Conservation (phyloP, 1,140 invertebrate genomes). For the Drosophila lini region DNA sequence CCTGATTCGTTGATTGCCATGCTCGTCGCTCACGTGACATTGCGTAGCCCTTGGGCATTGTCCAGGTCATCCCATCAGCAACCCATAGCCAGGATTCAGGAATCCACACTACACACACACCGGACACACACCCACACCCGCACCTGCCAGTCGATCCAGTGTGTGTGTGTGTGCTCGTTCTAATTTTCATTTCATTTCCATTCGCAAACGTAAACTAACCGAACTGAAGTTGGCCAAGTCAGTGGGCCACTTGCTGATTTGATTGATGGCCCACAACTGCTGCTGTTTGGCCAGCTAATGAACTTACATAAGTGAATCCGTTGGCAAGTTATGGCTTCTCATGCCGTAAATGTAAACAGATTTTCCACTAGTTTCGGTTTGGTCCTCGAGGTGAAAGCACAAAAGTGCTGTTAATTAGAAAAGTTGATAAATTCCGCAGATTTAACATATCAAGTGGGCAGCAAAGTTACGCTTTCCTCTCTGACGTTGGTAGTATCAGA, state of each 20-base stretch:
- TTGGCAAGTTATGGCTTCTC: slow-evolving; percentile 64
- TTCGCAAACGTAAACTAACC: slow-evolving; percentile 28
- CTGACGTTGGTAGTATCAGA: slow-evolving; percentile 14
- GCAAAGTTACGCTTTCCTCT: slow-evolving; percentile 11
- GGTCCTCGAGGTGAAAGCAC: background rate
- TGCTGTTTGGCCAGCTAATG: slow-evolving; percentile 54
- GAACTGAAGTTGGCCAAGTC: slow-evolving; percentile 36
- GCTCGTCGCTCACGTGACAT: slow-evolving; percentile 58
- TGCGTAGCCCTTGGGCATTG: slow-evolving; percentile 55
- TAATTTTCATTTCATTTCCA: slow-evolving; percentile 80
- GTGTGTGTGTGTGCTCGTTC: slow-evolving; percentile 48
- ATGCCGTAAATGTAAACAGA: slow-evolving; percentile 37
- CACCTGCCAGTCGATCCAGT: slow-evolving; percentile 8
- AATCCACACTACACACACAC: slow-evolving; percentile 1
- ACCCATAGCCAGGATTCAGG: slow-evolving; percentile 6
- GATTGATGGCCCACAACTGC: slow-evolving; percentile 62
- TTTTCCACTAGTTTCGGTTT: slow-evolving; percentile 13
- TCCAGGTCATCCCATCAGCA: slow-evolving; percentile 24
- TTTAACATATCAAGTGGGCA: slow-evolving; percentile 56
- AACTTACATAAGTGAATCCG: slow-evolving; percentile 67
- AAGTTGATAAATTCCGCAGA: slow-evolving; percentile 69
- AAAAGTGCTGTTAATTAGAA: slow-evolving; percentile 60
- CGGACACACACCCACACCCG: background rate
- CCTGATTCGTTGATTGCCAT: slow-evolving; percentile 73
- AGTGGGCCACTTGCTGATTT: slow-evolving; percentile 74